Percentiles rank a stretch among this genome's conserved stretches.
phyloP scores from a whole-genome alignment of 2,113 vertebrate species.

The Eurystomus gularis region DNA sequence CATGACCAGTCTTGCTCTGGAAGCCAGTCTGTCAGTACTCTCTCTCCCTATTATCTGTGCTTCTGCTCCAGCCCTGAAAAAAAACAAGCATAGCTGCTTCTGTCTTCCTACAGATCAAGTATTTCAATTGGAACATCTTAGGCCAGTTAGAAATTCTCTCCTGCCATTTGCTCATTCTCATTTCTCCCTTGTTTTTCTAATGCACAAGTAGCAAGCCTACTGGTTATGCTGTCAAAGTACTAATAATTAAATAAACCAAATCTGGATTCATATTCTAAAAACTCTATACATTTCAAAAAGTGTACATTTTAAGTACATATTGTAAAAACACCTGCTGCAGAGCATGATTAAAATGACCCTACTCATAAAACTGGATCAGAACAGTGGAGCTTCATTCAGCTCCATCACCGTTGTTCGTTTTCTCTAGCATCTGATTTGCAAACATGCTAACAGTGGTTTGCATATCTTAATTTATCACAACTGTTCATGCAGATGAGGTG shows the following conservation, averaged over 20 bases:
- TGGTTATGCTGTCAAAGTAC: not conserved
- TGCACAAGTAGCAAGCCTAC: not conserved
- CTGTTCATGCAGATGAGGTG: not conserved
- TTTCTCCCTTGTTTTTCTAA: not conserved
- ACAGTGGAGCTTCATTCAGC: no score
- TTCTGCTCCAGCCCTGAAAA: not conserved
- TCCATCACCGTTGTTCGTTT: not conserved
- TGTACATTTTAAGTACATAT: not conserved
- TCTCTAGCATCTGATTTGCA: constrained; percentile 22
- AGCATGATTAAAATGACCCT: not conserved
- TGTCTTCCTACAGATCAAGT: not conserved
- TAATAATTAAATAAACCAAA: not conserved
- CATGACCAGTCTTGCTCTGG: not conserved
- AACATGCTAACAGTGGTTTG: not conserved
- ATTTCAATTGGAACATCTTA: not conserved
- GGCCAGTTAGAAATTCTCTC: not conserved
- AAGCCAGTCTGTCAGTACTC: not conserved
- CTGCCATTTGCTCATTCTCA: not conserved
- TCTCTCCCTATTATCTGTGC: not conserved
- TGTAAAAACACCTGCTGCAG: not conserved
- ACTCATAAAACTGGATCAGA: not conserved
- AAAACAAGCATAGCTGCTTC: not conserved
- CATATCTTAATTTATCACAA: constrained; percentile 18
- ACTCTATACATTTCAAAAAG: not conserved
- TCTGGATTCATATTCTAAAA: not conserved